Conservation (phyloP, 2,113 vertebrate genomes). For the Anarrhichthys ocellatus region DNA sequence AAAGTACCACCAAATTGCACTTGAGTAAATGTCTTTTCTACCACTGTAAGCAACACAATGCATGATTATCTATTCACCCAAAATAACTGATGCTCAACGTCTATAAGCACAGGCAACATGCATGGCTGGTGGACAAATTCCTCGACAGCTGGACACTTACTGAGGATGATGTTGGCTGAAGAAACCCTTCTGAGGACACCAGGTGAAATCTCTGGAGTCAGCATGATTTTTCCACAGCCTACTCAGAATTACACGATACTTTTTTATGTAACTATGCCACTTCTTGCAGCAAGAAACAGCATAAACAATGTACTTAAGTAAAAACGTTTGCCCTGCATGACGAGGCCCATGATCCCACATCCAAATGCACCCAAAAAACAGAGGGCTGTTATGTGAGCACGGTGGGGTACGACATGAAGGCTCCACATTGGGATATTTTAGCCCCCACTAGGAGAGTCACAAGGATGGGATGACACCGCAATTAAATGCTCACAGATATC, state of each 20-base stretch:
- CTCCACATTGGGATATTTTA: slow-evolving; percentile 82
- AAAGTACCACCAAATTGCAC: neutral
- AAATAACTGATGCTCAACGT: slow-evolving; percentile 5
- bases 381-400: slow-evolving; percentile 56
- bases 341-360: slow-evolving; percentile 51
- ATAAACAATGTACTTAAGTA: neutral
- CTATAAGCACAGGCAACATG: slow-evolving; percentile 21
- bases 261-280: neutral
- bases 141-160: slow-evolving; percentile 70
- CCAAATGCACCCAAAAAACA: slow-evolving; percentile 64
- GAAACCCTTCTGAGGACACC: slow-evolving; percentile 76
- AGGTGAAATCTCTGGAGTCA: slow-evolving; percentile 72
- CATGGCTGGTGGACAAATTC: neutral
- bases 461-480: slow-evolving; percentile 69
- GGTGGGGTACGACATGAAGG: slow-evolving; percentile 67
- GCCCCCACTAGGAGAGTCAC: slow-evolving; percentile 73
- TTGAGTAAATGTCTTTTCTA: neutral
- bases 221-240: slow-evolving; percentile 57
- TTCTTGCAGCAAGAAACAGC: neutral
- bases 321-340: slow-evolving; percentile 42
- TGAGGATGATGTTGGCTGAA: slow-evolving; percentile 80
- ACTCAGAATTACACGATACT: neutral
- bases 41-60: neutral
- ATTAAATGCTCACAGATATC: slow-evolving; percentile 54
- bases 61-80: neutral